Base-by-base conservation (phyloP, 1,140 invertebrate genomes). In the Coenobita brevimanus region DNA sequence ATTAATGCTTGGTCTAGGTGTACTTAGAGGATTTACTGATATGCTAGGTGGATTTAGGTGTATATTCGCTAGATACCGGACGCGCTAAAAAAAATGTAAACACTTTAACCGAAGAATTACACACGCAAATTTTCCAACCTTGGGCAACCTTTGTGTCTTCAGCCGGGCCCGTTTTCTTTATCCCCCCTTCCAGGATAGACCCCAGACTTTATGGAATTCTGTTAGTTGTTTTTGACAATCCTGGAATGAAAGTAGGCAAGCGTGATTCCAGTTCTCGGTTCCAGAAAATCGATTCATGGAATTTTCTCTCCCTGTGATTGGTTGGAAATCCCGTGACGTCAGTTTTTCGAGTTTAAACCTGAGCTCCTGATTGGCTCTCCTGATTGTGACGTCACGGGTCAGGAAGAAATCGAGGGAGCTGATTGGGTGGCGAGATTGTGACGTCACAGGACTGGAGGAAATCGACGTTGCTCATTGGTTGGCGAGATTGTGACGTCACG, bases 171-270 rank as follows among this genome's bases (percentile, higher is more conserved):
- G 64, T 87, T 87, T 87, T 87, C 85, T 87, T 21, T 87, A 27
- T n/a, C 0, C n/a, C 54, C 38, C 27, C 67, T 62, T 60, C 4
- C 38, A 24, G 21, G 30, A 46, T 50, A n/a, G 15, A 69, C 62
- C 62, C 62, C 3, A 0, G 0, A 21, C 62, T 60, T 87, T 87
- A 87, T 87, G 85, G 3, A 38, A n/a, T 41, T 17, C 85, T 87
- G 50, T 87, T 87, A 62, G 60, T 71, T 87, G 85, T 87, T 87
- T 87, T 87, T 87, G 85, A 87, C 85, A 87, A 71, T 87, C 85
- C 85, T 87, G 85, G 85, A 87, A 87, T 87, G 85, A 87, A 87
- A 87, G 85, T 87, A 87, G 85, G 85, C 85, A 87, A 80, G 78
- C 82, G 82, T 80, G 76, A 87, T 80, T 87, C 85, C 85, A 80